Conservation (phyloP, 1,140 invertebrate species). For the Agrilus planipennis region DNA sequence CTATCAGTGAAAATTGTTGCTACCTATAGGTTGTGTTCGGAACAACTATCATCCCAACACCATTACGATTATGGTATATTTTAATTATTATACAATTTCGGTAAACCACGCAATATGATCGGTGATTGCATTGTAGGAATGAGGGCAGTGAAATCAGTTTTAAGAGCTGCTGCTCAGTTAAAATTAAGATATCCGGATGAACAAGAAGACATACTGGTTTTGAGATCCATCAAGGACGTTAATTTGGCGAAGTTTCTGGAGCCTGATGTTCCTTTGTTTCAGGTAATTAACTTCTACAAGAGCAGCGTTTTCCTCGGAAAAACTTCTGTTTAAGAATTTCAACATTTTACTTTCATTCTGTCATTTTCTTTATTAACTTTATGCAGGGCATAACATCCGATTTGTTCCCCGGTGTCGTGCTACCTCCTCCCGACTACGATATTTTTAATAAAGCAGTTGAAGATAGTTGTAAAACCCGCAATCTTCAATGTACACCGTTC, state of each 20-base stretch:
- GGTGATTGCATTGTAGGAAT: slow-evolving; percentile 48
- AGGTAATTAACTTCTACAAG: slow-evolving; percentile 36
- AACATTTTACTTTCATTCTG: not conserved
- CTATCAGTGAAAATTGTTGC: slow-evolving; percentile 90
- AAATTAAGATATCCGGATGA: slow-evolving; percentile 81
- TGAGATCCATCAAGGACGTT: slow-evolving; percentile 86
- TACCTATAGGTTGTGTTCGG: slow-evolving; percentile 84
- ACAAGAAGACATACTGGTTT: slow-evolving; percentile 66
- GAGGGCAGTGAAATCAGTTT: slow-evolving; percentile 79
- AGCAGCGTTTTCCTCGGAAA: not conserved
- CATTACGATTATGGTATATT: slow-evolving; percentile 91
- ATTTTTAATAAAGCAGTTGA: slow-evolving; percentile 46
- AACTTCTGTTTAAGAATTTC: not conserved
- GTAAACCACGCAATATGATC: too few relatives aligned
- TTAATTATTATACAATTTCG: too few relatives aligned
- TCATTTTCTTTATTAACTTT: not conserved
- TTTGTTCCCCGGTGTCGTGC: slow-evolving; percentile 69
- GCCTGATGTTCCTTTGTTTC: slow-evolving; percentile 77
- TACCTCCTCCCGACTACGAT: slow-evolving; percentile 65
- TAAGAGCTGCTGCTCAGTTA: slow-evolving; percentile 81
- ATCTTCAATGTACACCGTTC: slow-evolving; percentile 71
- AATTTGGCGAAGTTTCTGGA: slow-evolving; percentile 87
- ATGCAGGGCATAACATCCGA: slow-evolving; percentile 80
- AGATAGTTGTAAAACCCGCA: slow-evolving; percentile 58
- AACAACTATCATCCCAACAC: slow-evolving; percentile 86